phyloP scores from a whole-genome alignment of 2,888 invertebrate genomes.

The Acanthococcus lagerstroemiae region DNA sequence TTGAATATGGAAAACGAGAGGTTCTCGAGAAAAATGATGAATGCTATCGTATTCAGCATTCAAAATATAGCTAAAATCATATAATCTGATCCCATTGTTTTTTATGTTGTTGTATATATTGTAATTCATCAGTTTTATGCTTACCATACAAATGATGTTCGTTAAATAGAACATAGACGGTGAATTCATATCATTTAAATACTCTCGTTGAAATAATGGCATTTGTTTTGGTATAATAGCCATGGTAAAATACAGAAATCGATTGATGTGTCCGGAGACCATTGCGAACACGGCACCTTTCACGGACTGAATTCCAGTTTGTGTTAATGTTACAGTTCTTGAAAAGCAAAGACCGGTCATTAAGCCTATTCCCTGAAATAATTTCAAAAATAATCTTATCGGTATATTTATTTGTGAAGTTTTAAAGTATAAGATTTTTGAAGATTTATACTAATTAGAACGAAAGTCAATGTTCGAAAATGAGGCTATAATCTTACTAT shows the following conservation, averaged over 20 bases:
- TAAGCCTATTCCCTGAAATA: slow-evolving; percentile 50
- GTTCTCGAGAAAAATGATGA: too few relatives aligned
- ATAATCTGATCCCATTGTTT: too few relatives aligned
- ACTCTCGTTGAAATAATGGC: slow-evolving; percentile 70
- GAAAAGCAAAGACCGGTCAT: slow-evolving; percentile 77
- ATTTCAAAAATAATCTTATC: too few relatives aligned
- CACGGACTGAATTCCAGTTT: slow-evolving; percentile 74
- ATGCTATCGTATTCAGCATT: too few relatives aligned
- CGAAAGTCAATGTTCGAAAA: not conserved
- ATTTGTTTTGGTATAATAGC: slow-evolving; percentile 71
- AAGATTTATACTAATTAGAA: not conserved
- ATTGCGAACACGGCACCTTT: slow-evolving; percentile 81
- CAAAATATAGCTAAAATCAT: too few relatives aligned
- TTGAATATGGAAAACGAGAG: too few relatives aligned
- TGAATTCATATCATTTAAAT: slow-evolving; percentile 70
- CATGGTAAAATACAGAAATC: slow-evolving; percentile 81
- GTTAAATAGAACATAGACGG: slow-evolving; percentile 70
- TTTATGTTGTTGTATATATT: too few relatives aligned
- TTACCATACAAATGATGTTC: slow-evolving; percentile 69
- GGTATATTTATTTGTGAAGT: not conserved
- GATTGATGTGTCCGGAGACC: slow-evolving; percentile 81
- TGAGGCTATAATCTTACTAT: slow-evolving; percentile 51
- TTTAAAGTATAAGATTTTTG: not conserved
- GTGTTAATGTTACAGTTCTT: slow-evolving; percentile 60
- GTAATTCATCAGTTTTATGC: too few relatives aligned